Conservation (phyloP, 2,113 vertebrate genomes). For the Lamprologus lemairii region DNA sequence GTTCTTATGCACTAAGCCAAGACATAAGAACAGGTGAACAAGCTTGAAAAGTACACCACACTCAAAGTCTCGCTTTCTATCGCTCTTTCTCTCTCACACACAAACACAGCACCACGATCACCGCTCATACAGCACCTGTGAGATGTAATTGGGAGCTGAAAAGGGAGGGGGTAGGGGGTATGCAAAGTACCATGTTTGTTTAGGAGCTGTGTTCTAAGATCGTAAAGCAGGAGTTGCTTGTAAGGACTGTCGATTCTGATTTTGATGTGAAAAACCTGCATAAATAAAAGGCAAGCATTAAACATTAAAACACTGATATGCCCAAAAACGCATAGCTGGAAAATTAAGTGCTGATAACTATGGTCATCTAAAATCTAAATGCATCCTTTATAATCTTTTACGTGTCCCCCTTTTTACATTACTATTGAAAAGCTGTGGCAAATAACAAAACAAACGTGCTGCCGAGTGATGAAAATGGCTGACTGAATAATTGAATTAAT, state of each 20-base stretch:
- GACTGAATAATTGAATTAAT: conserved; percentile 75
- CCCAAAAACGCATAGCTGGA: neutral
- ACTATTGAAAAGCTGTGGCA: neutral
- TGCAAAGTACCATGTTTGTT: conserved; percentile 20
- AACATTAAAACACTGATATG: neutral
- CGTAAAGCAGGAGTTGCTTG: neutral
- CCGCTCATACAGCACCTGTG: neutral
- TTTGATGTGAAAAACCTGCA: neutral
- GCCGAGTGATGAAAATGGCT: conserved; percentile 64
- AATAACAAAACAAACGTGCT: conserved; percentile 37
- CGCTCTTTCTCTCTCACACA: neutral
- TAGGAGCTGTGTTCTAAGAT: neutral
- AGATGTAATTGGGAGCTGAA: neutral
- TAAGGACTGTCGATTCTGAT: neutral
- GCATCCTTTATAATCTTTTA: neutral
- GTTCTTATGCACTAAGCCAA: neutral
- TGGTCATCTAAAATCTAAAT: neutral
- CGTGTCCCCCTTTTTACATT: neutral
- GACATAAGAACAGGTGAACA: neutral
- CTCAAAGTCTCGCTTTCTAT: neutral
- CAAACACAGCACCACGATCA: neutral
- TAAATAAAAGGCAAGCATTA: neutral
- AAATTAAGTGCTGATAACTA: neutral
- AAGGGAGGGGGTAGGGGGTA: neutral
- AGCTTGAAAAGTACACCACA: neutral